Base-by-base conservation (phyloP, 2,797 vertebrate species). In the Chaetodon trifasciatus region DNA sequence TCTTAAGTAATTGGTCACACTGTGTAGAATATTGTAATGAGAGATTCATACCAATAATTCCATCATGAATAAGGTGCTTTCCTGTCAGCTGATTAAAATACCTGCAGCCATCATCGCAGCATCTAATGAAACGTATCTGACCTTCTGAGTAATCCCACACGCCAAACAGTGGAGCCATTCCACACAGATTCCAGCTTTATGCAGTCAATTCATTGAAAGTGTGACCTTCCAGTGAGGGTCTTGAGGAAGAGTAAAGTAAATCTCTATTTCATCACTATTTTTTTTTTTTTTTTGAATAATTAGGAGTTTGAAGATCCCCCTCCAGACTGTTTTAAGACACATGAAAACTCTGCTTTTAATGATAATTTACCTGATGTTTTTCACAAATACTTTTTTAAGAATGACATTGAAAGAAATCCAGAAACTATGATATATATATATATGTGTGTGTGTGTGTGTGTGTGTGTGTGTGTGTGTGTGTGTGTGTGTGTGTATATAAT, bases 231-330 rank as follows among this genome's bases (percentile, higher is more conserved):
- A 1, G 19, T 10, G 4, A 19, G 6, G 6, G 9, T 40, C 11
- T 16, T 13, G 4, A 16, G 13, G 11, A 46, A 46, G 11, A 46
- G 3, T 13, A 46, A 46, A 46, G 13, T 13, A 46, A 56, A 63
- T 64, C 40, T 67, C 32, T 0, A n/a, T 76, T 44, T 76, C 13
- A 74, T 57, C 63, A 60, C 12, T 1, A 15, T 68, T 23, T 60
- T 8, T 10, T 62, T 23, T 19, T 32, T 32, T 32, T 3, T 32
- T 32, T 3, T 32, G 2, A 1, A 23, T 61, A 68, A 35, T 10
- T 21, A 47, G 55, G 8, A 66, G n/a, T 32, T 39, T 11, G 52
- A 72, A 61, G 17, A 53, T 55, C 49, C 24, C 24, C 19, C 61
- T 40, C 11, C 47, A 7, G 28, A 15, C 9, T 24, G 8, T 28